These are phyloP conservation scores for Pocillopora damicornis DNA, from an alignment of 64 coral and sea anemone genomes.

Conservation along the genomic window DNA sequence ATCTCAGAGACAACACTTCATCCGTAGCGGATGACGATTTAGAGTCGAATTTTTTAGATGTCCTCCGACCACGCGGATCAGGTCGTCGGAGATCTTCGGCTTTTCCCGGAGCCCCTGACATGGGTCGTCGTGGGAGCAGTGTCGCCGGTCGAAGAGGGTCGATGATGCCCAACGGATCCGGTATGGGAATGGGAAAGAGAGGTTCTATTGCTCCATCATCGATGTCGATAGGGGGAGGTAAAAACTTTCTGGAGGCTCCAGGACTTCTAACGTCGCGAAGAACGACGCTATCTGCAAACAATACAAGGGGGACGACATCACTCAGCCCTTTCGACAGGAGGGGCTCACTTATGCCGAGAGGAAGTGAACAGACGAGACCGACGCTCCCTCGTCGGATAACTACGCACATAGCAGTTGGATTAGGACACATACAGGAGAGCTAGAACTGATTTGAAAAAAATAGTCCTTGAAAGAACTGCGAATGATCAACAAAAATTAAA, in stretches of 20 bases:
- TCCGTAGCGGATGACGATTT: slow-evolving; percentile 2
- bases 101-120: slow-evolving; percentile 29
- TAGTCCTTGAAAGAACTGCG: neutral
- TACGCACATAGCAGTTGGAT: neutral
- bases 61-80: slow-evolving; percentile 21
- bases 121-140: slow-evolving; percentile 25
- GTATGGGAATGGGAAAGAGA: slow-evolving; percentile 20
- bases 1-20: slow-evolving; percentile 3
- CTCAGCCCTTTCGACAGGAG: neutral
- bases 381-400: neutral
- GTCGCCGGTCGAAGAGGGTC: slow-evolving; percentile 4
- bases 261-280: neutral
- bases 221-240: slow-evolving; percentile 6
- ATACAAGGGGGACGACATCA: neutral
- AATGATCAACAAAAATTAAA: neutral
- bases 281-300: slow-evolving; percentile 25
- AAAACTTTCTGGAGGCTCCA: slow-evolving; percentile 23
- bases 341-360: slow-evolving; percentile 21
- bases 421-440: slow-evolving; percentile 15
- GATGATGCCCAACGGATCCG: neutral
- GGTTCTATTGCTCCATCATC: neutral
- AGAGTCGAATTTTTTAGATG: slow-evolving; percentile 14
- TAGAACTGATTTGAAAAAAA: neutral
- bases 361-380: neutral
- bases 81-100: slow-evolving; percentile 36